Evolutionary conservation across 1,140 invertebrate species (phyloP), one percentile per base, ranked within the genome.

Genomic region (Homarus americanus): DNA sequence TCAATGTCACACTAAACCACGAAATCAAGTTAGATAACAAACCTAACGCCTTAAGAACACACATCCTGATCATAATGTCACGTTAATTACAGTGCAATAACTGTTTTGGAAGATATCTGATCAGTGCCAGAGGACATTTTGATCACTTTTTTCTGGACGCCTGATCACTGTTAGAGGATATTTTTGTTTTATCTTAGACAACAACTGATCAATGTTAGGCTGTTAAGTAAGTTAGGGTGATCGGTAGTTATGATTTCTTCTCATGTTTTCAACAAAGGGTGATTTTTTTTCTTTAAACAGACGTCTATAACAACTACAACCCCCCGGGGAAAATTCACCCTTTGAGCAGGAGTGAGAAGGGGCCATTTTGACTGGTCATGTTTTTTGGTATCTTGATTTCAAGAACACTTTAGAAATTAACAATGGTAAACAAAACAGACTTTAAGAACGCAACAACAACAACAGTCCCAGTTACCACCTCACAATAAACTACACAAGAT

Each of bases 261-360:
- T 69, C 63, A 10, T 28, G 24, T 28, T 32, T 69, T 32, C n/a
- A 32, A 24, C 17, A 63, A 63, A 69, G 63, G 63, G 63, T 69
- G n/a, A 69, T 24, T 69, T 69, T 69, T 63, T 7, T 49, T 58
- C 17, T 58, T n/a, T n/a, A n/a, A n/a, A n/a, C 44, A 49, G 63
- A 69, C 63, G 63, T 69, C n/a, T 7, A 7, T 49, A 5, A 49
- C 5, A 49, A 49, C 15, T n/a, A 58, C 53, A 58, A 69, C 63
- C 63, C 63, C 63, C 28, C n/a, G 63, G 63, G 63, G 63, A 69
- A 69, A 69, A 69, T 24, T 69, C n/a, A 9, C 63, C 63, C 63
- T 69, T 69, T 9, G 28, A 28, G n/a, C 63, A 69, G 28, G 63
- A 28, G 28, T 32, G 63, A 69, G 63, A 12, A 69, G n/a, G n/a